Base-by-base conservation (phyloP, 2,888 invertebrate species). In the Drosophila yooni region DNA sequence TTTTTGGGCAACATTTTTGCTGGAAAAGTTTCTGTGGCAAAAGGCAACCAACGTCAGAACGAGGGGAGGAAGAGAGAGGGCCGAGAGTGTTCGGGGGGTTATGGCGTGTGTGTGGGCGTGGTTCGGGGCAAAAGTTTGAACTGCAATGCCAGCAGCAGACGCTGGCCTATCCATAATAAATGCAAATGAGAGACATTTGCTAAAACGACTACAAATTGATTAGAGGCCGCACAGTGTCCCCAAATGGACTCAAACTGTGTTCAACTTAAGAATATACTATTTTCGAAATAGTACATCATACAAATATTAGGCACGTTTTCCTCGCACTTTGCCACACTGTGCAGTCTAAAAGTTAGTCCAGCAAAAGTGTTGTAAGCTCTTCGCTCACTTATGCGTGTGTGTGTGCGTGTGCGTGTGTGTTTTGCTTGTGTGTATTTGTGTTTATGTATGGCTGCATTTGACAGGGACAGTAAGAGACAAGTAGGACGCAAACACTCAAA, bases 131-230 rank as follows among this genome's bases (percentile, higher is more conserved):
- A 85, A 90, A 90, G 80, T 87, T 90, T 87, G 79, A 88, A 81
- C 86, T 86, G 85, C 81, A 87, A 78, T 91, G 91, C 88, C 91
- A 89, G 67, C 78, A 78, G 65, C 91, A 91, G 89, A 86, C 86
- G 79, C 73, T 68, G 63, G 69, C 81, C 79, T 79, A 88, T 88
- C 89, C 83, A 90, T 82, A 87, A 89, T 90, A 90, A 91, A 90
- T 89, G 91, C 83, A 91, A 91, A 91, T 89, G 81, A 86, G 90
- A 82, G 85, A 85, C 81, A 87, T 87, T 85, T 82, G 73, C 85
- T 84, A 75, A 87, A 87, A 71, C 76, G 91, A 78, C 81, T 81
- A 83, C 89, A 92, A 90, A 91, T 91, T 91, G 91, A 92, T 91
- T 91, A 91, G 82, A 76, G 76, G 60, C 70, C 33, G 82, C 73